Base-by-base conservation (phyloP, 1,140 invertebrate species). In the Lanistes nyassanus region DNA sequence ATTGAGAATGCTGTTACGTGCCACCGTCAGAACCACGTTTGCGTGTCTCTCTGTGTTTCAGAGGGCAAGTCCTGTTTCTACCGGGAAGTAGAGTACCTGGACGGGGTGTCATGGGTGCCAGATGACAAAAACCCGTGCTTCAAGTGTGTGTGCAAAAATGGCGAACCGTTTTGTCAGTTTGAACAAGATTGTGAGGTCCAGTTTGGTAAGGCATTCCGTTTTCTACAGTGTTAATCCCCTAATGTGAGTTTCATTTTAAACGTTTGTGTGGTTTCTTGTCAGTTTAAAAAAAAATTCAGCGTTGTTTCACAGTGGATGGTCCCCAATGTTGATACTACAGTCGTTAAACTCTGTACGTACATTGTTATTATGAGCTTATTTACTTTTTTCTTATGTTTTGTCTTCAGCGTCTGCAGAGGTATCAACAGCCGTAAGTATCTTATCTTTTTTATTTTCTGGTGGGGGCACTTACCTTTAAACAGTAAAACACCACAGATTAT, bases 191-290 rank as follows among this genome's bases (percentile, higher is more conserved):
- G 76, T 42, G 56, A 74, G 34, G 75, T 29, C 29, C 19, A 78
- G 31, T 78, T 74, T 75, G 72, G 76, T 78, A 37, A 56, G 69
- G n/a, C n/a, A n/a, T n/a, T n/a, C n/a, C n/a, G n/a, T n/a, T n/a
- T n/a, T n/a, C n/a, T n/a, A n/a, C n/a, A n/a, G n/a, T n/a, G n/a
- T n/a, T n/a, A n/a, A n/a, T n/a, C n/a, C n/a, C n/a, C n/a, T n/a
- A n/a, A n/a, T n/a, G n/a, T n/a, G n/a, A n/a, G n/a, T n/a, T n/a
- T n/a, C n/a, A n/a, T n/a, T n/a, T n/a, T 5, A 69, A 26, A 51
- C 51, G 21, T 26, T 21, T 42, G 26, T 42, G 19, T 42, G 67
- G 47, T 21, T 42, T 26, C 26, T 13, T 42, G 37, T 42, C 34
- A 47, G 67, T 42, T 21, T 34, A 26, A 42, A 23, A 69, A 26